Evolutionary conservation across 2,113 vertebrate species (phyloP), one percentile per base, ranked within the genome.

Genomic region (Syngnathus scovelli): DNA sequence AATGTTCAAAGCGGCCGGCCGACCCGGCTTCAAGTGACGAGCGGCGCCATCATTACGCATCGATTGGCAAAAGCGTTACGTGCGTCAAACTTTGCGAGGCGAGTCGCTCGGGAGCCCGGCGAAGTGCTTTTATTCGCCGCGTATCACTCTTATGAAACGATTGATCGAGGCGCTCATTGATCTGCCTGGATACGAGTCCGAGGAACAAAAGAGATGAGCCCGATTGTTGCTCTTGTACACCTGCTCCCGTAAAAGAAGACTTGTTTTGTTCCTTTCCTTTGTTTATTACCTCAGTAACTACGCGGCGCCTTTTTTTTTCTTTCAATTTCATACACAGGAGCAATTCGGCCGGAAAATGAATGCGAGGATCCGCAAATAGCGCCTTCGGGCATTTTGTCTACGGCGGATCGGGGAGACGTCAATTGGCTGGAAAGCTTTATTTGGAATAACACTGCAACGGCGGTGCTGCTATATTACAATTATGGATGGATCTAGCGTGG

Each of bases 41-140:
- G 16, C 16, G 52, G 1, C 10, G 60, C 37, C 59, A 13, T 44
- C 7, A 67, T 71, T 27, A 67, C 6, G 49, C 64, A 65, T 64
- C 19, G 67, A 69, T 48, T 37, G 27, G 5, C 3, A 12, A 61
- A 16, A 13, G 48, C 13, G 37, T 60, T 37, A 21, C 60, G 71
- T 71, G 59, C 18, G 4, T 64, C 61, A 49, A 33, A 55, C 55
- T 73, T 61, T 68, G 61, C 39, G 64, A 61, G 41, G 55, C 7
- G n/a, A 51, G 49, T 19, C 18, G 11, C 48, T 49, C 48, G 7
- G 19, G 49, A 51, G 19, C 7, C 5, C 5, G 27, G 19, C 21
- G 21, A 73, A 27, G 2, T 1, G 38, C 10, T 70, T 70, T 13
- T 67, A 39, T 70, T 54, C 46, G 48, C 18, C 41, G 55, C 18